Evolutionary conservation across 2,888 invertebrate species (phyloP).

Genomic region (Cantharis lateralis): DNA sequence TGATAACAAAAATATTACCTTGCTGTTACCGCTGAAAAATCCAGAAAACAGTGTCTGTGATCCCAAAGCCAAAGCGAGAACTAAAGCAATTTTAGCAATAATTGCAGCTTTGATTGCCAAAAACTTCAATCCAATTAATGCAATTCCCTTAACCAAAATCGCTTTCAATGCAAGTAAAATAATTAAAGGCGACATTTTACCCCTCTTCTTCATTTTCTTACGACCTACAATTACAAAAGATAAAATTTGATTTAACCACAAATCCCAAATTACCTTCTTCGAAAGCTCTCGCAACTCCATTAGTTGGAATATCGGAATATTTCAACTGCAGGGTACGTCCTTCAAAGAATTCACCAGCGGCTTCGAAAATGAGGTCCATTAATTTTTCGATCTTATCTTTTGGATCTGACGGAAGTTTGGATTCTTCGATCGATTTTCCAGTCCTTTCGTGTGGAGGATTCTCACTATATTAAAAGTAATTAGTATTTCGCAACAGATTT

Average conservation of each 20-base stretch:
- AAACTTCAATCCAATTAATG: conserved; percentile 73
- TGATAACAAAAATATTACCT: background rate
- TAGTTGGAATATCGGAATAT: conserved; percentile 68
- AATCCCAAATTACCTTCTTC: conserved; percentile 68
- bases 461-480: conserved; percentile 31
- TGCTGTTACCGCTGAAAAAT: background rate
- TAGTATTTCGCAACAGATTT: background rate
- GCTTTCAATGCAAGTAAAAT: conserved; percentile 74
- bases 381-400: conserved; percentile 61
- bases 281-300: conserved; percentile 70
- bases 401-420: conserved; percentile 56
- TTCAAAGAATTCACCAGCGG: conserved; percentile 62
- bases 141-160: conserved; percentile 70
- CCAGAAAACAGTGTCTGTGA: conserved; percentile 56
- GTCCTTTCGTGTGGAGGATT: conserved; percentile 24
- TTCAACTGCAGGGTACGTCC: conserved; percentile 71
- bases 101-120: conserved; percentile 77
- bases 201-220: conserved; percentile 63
- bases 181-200: conserved; percentile 64
- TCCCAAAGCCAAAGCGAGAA: conserved; percentile 72
- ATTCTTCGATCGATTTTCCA: conserved; percentile 29
- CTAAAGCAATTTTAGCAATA: conserved; percentile 77
- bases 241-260: background rate
- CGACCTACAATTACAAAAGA: conserved; percentile 62
- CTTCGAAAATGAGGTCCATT: conserved; percentile 62